A percentile compares a stretch with the other conserved stretches of the same genome.
phyloP scores from a whole-genome alignment of 2,888 invertebrate species.

The Drosophila quinaria region DNA sequence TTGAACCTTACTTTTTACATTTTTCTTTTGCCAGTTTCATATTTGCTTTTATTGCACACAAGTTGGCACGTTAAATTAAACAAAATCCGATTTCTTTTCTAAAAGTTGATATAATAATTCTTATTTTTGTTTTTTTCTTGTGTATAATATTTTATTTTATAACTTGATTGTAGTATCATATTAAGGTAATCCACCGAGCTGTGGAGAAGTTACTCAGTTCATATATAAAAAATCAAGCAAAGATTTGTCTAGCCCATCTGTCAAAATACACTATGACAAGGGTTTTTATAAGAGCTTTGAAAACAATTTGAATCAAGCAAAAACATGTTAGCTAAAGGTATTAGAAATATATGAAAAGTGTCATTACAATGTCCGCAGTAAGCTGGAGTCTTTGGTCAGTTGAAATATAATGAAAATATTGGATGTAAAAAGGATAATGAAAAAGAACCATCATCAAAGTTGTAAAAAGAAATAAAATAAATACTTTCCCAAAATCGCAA shows the following conservation, averaged over 20 bases:
- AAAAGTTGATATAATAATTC: slow-evolving; percentile 15
- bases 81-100: slow-evolving; percentile 54
- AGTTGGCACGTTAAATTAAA: slow-evolving; percentile 70
- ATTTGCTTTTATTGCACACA: slow-evolving; percentile 63
- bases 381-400: not conserved
- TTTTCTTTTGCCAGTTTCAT: slow-evolving; percentile 45
- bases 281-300: slow-evolving; percentile 29
- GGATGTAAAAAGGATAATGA: too few species aligned
- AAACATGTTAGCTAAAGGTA: not conserved
- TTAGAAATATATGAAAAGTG: slow-evolving; percentile 1
- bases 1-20: slow-evolving; percentile 48
- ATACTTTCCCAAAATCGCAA: not conserved
- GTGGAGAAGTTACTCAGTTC: slow-evolving; percentile 32
- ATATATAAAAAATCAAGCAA: slow-evolving; percentile 5
- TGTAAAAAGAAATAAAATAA: not conserved
- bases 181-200: slow-evolving; percentile 40
- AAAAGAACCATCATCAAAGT: too few species aligned
- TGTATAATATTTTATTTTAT: slow-evolving; percentile 13
- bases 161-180: slow-evolving; percentile 38
- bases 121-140: slow-evolving; percentile 11
- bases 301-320: slow-evolving; percentile 21
- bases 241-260: slow-evolving; percentile 38
- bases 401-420: not conserved
- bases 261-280: slow-evolving; percentile 48
- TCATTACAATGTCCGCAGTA: not conserved